Evolutionary conservation across 2,888 invertebrate species (phyloP).

Genomic region (Seladonia tumulorum): DNA sequence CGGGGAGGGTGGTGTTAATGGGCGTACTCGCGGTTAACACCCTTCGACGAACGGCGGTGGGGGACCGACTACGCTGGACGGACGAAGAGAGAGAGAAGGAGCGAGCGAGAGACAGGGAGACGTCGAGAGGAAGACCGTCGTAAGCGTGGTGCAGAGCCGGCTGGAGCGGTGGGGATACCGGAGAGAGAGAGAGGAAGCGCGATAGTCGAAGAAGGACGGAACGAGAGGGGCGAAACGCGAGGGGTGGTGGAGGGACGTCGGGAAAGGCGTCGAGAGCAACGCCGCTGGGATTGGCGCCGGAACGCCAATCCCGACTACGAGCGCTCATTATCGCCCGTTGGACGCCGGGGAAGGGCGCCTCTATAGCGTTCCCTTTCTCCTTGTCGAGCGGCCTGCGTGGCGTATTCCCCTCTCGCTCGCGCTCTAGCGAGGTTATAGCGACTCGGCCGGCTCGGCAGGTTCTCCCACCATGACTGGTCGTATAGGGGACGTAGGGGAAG

Average conservation of each 20-base stretch:
- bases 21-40: constrained; percentile 84
- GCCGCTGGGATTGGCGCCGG: constrained; percentile 84
- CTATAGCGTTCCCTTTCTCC: constrained; percentile 81
- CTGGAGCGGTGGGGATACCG: constrained; percentile 43
- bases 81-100: constrained; percentile 17
- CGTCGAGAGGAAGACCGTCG: constrained; percentile 48
- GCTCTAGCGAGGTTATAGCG: constrained; percentile 19
- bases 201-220: neutral
- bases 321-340: constrained; percentile 82
- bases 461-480: constrained; percentile 58
- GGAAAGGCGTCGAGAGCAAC: constrained; percentile 85
- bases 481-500: constrained; percentile 76
- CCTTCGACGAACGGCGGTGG: constrained; percentile 72
- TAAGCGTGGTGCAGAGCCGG: constrained; percentile 23
- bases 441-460: constrained; percentile 49
- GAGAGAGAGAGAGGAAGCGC: constrained; percentile 30
- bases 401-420: constrained; percentile 34
- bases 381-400: constrained; percentile 3
- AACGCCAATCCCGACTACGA: constrained; percentile 83
- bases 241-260: constrained; percentile 76
- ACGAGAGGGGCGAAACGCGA: constrained; percentile 2
- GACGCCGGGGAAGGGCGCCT: constrained; percentile 80
- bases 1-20: constrained; percentile 82
- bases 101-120: neutral
- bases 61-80: constrained; percentile 29